Base-by-base conservation (phyloP, 2,797 vertebrate species). In the Poecile montanus region DNA sequence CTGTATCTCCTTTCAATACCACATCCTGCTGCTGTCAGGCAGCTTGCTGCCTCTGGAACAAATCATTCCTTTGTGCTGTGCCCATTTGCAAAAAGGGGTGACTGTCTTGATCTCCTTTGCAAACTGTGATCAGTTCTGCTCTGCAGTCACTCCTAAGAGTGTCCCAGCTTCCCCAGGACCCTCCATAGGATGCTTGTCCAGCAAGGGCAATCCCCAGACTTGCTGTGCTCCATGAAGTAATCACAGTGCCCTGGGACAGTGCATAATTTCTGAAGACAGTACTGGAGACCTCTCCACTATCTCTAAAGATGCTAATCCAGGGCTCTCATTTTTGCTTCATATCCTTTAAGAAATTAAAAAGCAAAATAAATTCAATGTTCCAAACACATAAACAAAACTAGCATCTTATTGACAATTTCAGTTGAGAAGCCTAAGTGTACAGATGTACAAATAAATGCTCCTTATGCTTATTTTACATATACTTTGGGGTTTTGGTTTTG, bases 401-500 rank as follows among this genome's bases (percentile, higher is more conserved):
- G 36, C 47, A 63, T 70, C 38, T 75, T 85, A 53, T 7, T 77
- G 40, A 61, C 47, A 91, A 63, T 53, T 76, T 76, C 48, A 87
- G 2, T 20, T 77, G 42, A 91, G 50, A 94, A 83, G 45, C 19
- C 32, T 11, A 63, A 79, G 23, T 38, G 9, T 54, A 45, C 6
- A 34, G 53, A 71, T 63, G 30, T 45, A 63, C 32, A 82, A 82
- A 34, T 65, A 48, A 77, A 30, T 61, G 29, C 63, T 92, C 25
- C 12, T 78, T 60, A 15, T 58, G 20, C 62, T 84, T 85, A 58
- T 78, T 93, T 92, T 74, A 75, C 36, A n/a, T 53, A 56, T 8
- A 36, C 21, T 53, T 11, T 5, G 9, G 2, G 9, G 4, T 6
- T 16, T 4, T 10, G 11, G 15, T 12, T 40, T 42, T 6, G 7